Evolutionary conservation across 2,113 vertebrate genomes (phyloP).

Genomic region (Anarrhichthys ocellatus): DNA sequence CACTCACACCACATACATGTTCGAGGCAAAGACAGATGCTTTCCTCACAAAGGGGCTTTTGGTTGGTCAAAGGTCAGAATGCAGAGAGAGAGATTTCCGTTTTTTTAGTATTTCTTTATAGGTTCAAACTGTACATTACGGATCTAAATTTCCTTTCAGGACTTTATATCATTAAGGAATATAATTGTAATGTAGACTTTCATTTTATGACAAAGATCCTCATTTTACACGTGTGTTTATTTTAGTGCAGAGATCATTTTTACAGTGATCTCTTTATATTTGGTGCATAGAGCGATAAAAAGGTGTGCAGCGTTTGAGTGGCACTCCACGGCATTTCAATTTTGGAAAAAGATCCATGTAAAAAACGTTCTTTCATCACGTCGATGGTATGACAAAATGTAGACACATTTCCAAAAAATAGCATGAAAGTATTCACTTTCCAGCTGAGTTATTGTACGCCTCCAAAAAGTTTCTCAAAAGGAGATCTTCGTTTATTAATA

Average conservation of each 20-base stretch:
- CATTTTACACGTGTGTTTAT: conserved; percentile 1
- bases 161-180: neutral
- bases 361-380: neutral
- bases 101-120: neutral
- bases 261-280: neutral
- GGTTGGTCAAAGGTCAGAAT: neutral
- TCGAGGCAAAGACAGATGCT: neutral
- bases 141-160: neutral
- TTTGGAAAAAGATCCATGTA: neutral
- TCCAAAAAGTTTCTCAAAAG: neutral
- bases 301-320: neutral
- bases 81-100: neutral
- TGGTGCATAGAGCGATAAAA: neutral
- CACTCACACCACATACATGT: neutral
- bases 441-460: neutral
- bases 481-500: neutral
- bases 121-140: neutral
- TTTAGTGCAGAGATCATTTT: neutral
- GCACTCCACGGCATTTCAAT: neutral
- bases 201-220: neutral
- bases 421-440: neutral
- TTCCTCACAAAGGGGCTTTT: neutral
- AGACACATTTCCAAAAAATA: neutral
- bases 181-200: neutral
- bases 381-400: neutral